Evolutionary conservation across 1,140 invertebrate species (phyloP).

Genomic region (Lucilia cuprina): DNA sequence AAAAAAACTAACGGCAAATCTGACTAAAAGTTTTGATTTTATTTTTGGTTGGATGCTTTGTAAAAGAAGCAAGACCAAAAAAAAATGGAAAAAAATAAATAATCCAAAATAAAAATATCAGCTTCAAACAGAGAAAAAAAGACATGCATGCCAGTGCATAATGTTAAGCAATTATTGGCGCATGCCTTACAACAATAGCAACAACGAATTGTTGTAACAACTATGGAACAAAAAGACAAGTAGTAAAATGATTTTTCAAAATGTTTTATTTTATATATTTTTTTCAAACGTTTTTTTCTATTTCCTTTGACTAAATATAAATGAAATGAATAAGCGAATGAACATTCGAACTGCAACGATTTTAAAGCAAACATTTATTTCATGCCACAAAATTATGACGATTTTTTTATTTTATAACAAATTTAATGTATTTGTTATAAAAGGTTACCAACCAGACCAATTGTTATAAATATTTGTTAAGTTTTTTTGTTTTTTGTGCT

Average conservation of each 20-base stretch:
- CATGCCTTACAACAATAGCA: conserved; percentile 1
- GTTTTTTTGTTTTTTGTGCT: no score
- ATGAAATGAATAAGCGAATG: neutral
- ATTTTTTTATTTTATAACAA: no score
- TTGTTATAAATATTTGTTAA: no score
- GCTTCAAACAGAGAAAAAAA: neutral
- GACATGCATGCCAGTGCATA: conserved; percentile 13
- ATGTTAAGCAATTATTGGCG: conserved; percentile 10
- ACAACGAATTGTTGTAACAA: neutral
- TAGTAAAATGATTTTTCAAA: neutral
- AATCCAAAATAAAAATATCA: neutral
- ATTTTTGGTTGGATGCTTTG: conserved; percentile 13
- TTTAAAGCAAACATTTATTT: neutral
- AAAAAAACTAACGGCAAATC: neutral
- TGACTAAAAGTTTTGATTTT: neutral
- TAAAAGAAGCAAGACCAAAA: no score
- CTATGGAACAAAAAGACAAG: conserved; percentile 6
- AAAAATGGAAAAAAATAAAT: no score
- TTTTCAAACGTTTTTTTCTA: neutral
- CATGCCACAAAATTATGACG: neutral
- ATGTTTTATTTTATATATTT: neutral
- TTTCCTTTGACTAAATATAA: neutral
- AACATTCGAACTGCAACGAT: neutral
- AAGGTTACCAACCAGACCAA: no score
- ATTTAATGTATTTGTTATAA: no score